Percentiles rank a stretch among this genome's conserved stretches.
Conservation (phyloP, 2,797 vertebrate species). For the Buceros bicornis region DNA sequence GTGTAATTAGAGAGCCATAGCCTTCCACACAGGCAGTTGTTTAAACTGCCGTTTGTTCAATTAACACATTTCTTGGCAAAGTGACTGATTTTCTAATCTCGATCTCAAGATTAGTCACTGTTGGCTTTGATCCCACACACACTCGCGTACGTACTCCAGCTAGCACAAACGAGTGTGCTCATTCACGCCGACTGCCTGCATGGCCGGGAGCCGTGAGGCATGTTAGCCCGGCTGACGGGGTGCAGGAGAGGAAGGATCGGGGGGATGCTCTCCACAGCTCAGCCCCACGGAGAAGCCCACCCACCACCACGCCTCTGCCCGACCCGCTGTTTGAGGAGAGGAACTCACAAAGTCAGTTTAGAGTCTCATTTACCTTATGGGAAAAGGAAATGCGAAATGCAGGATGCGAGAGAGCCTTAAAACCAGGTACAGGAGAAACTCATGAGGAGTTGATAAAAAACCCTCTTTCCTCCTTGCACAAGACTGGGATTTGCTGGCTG, state of each 20-base stretch:
- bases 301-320: rapidly evolving
- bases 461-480: neutral
- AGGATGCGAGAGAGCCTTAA: neutral
- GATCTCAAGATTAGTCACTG: neutral
- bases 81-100: neutral
- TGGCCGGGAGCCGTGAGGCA: neutral
- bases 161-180: neutral
- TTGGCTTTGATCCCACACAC: constrained; percentile 7
- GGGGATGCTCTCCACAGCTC: neutral
- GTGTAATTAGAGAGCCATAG: neutral
- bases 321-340: neutral
- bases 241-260: rapidly evolving
- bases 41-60: neutral
- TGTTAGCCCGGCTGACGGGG: rapidly evolving
- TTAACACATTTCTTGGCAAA: constrained; percentile 39
- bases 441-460: neutral
- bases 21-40: neutral
- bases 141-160: neutral
- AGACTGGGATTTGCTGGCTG: neutral
- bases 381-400: neutral
- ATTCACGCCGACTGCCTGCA: rapidly evolving
- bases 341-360: neutral
- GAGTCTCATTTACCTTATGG: neutral
- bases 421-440: neutral
- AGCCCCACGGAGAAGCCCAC: neutral